A percentile compares a stretch with the other conserved stretches of the same genome.
Conservation (phyloP, 2,888 invertebrate genomes). For the Apodemia duryi region DNA sequence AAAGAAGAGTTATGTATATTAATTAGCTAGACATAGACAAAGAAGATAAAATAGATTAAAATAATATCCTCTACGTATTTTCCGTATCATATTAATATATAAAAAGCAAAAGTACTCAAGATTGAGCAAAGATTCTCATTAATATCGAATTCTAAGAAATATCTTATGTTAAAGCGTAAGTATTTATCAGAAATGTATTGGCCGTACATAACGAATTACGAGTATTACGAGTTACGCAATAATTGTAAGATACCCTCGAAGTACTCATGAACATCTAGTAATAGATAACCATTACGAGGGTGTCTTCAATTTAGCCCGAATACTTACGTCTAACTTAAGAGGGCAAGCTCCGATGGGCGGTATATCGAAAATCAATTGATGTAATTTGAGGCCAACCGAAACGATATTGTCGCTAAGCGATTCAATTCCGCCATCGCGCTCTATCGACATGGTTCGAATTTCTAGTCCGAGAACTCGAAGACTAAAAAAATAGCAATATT, state of each 20-base stretch:
- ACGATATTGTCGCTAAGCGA: constrained; percentile 67
- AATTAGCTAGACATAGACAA: too few relatives aligned
- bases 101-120: too few relatives aligned
- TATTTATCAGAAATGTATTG: background rate
- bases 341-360: constrained; percentile 53
- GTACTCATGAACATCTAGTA: background rate
- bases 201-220: background rate
- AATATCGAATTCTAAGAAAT: background rate
- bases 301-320: constrained; percentile 25
- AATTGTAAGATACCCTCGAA: background rate
- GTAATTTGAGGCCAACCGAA: constrained; percentile 70
- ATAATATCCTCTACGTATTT: too few relatives aligned
- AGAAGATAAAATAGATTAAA: too few relatives aligned
- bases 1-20: too few relatives aligned
- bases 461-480: background rate
- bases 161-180: background rate
- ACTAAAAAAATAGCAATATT: too few relatives aligned
- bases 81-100: too few relatives aligned
- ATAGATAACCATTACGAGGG: constrained; percentile 1
- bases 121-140: too few relatives aligned
- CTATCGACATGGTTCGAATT: constrained; percentile 44
- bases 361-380: constrained; percentile 68
- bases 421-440: constrained; percentile 61
- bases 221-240: background rate
- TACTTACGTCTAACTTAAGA: constrained; percentile 44